Conservation (phyloP, 1,140 invertebrate genomes). For the Palaemon carinicauda region DNA sequence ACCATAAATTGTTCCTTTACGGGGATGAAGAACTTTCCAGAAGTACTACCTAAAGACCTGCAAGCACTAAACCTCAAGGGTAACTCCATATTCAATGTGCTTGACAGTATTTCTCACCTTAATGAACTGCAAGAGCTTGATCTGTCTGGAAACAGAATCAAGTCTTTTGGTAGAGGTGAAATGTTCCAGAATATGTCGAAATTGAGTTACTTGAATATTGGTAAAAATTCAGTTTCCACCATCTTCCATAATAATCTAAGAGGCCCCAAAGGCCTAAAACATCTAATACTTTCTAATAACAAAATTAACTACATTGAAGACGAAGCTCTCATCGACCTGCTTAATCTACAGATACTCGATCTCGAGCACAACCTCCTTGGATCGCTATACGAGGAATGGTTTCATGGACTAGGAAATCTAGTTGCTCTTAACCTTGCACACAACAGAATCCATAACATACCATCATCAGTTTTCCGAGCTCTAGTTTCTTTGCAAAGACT, state of each 20-base stretch:
- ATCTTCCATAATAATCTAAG: slow-evolving; percentile 61
- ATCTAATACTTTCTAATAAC: slow-evolving; percentile 61
- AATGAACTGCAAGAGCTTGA: slow-evolving; percentile 58
- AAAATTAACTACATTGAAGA: slow-evolving; percentile 61
- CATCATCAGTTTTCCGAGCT: slow-evolving; percentile 60
- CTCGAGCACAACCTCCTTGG: slow-evolving; percentile 61
- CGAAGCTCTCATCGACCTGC: slow-evolving; percentile 57
- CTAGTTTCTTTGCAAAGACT: slow-evolving; percentile 58
- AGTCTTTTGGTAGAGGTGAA: slow-evolving; percentile 60
- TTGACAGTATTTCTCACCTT: slow-evolving; percentile 32
- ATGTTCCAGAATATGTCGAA: slow-evolving; percentile 61
- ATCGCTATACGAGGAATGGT: slow-evolving; percentile 62
- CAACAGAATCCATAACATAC: slow-evolving; percentile 62
- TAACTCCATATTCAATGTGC: slow-evolving; percentile 50
- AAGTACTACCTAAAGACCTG: slow-evolving; percentile 14
- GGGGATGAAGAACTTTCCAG: slow-evolving; percentile 37
- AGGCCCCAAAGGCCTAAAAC: slow-evolving; percentile 59
- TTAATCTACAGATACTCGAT: slow-evolving; percentile 56
- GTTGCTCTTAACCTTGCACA: slow-evolving; percentile 60
- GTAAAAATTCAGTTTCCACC: slow-evolving; percentile 61
- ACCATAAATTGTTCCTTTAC: slow-evolving; percentile 49
- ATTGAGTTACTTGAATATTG: slow-evolving; percentile 60
- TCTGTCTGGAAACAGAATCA: slow-evolving; percentile 61
- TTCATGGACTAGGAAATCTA: slow-evolving; percentile 58
- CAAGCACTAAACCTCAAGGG: slow-evolving; percentile 47